Evolutionary conservation across 2,113 vertebrate genomes (phyloP).

Genomic region (Cyphomyrus plagiostoma): DNA sequence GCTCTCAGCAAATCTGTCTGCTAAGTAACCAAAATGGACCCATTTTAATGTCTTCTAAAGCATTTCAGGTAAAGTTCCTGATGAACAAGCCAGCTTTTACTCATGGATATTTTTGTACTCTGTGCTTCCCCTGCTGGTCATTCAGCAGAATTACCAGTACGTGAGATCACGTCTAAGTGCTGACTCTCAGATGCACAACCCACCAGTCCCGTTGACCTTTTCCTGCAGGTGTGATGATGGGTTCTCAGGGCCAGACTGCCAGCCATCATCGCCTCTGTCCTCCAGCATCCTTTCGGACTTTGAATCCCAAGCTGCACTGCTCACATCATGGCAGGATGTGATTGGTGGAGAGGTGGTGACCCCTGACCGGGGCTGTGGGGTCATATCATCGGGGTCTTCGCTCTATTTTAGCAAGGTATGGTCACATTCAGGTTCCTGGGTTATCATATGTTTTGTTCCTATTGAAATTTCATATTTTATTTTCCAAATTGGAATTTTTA

Average conservation of each 20-base stretch:
- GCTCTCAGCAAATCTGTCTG: neutral
- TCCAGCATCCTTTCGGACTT: constrained; percentile 91
- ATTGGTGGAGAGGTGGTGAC: constrained; percentile 87
- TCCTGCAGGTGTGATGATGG: constrained; percentile 71
- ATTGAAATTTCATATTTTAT: neutral
- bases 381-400: constrained; percentile 90
- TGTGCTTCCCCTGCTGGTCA: neutral
- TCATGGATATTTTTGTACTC: neutral
- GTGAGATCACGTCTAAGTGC: neutral
- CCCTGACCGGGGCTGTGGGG: constrained; percentile 87
- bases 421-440: neutral
- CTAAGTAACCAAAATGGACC: neutral
- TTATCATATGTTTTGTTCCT: neutral
- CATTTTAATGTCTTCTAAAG: neutral
- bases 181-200: neutral
- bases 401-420: constrained; percentile 92
- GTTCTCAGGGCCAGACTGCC: constrained; percentile 79
- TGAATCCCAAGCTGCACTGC: constrained; percentile 75
- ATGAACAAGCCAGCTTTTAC: neutral
- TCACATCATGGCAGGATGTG: constrained; percentile 85
- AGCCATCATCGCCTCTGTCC: constrained; percentile 74
- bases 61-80: neutral
- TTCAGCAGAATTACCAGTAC: neutral
- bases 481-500: neutral
- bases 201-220: constrained; percentile 10